Base-by-base conservation (phyloP, 2,797 vertebrate species). In the Merluccius polli region DNA sequence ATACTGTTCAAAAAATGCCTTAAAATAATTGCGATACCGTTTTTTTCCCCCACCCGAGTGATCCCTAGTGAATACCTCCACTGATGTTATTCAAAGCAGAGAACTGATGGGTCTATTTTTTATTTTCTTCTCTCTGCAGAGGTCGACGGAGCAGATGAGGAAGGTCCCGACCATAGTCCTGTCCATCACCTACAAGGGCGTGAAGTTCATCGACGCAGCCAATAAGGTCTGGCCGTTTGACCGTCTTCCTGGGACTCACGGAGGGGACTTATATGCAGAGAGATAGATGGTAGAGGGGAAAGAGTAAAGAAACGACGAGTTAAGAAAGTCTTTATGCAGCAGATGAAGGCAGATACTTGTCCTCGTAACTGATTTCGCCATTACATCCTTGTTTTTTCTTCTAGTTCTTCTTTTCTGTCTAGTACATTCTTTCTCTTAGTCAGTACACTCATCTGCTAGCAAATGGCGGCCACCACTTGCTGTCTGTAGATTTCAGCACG, bases 181-280 rank as follows among this genome's bases (percentile, higher is more conserved):
- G 75, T 99, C 98, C 88, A 99, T 99, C 89, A 99, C 97, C 0
- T 99, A 99, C 86, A 97, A 96, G 90, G 98, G 98, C 1, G 98
- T 99, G 81, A 98, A 98, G 91, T 99, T 99, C 92, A 99, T 99
- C 0, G 97, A 99, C 38, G 97, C 97, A 79, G 96, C 96, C 85
- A 97, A 96, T 71, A 97, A 99, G 97, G 98, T 98, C 41, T 78
- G 89, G 36, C 59, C 59, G 21, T 21, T n/a, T 21, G 21, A 59
- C 59, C 21, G 21, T 59, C 24, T 59, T 6, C 52, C 52, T 21
- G 52, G 52, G 21, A 59, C 9, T 59, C 59, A 27, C n/a, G 12
- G 2, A 27, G 59, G 2, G 59, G 59, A 11, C 27, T 65, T 65
- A 65, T 11, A 59, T 9, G 48, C 4, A 18, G 4, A 21, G 33